Evolutionary conservation across 2,113 vertebrate species (phyloP).

Genomic region (Murina feae): DNA sequence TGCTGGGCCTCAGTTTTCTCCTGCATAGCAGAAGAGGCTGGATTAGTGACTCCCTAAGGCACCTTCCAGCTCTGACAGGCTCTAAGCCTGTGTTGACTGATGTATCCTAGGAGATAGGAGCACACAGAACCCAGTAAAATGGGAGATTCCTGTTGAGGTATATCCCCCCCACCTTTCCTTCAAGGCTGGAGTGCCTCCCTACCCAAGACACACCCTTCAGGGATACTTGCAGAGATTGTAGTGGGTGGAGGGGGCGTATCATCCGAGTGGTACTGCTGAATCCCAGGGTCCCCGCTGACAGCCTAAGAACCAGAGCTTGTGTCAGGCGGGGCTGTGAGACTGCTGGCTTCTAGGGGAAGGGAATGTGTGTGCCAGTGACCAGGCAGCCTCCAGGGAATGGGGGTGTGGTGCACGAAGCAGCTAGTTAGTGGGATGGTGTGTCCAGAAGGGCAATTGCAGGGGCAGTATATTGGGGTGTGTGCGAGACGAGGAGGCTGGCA

Average conservation of each 20-base stretch:
- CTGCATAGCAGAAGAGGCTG: background rate
- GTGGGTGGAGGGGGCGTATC: conserved; percentile 15
- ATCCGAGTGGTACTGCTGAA: conserved; percentile 1
- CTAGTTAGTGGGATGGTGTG: conserved; percentile 11
- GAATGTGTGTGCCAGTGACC: conserved; percentile 57
- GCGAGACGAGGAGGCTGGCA: conserved; percentile 13
- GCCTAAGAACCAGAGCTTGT: conserved; percentile 24
- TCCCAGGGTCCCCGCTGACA: background rate
- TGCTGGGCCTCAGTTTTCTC: conserved; percentile 41
- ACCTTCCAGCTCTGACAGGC: conserved; percentile 67
- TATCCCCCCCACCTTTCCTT: background rate
- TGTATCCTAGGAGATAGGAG: conserved; percentile 72
- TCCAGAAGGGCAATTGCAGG: background rate
- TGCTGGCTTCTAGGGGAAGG: conserved; percentile 1
- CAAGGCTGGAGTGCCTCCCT: conserved; percentile 9
- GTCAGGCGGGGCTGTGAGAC: background rate
- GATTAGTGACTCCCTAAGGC: conserved; percentile 65
- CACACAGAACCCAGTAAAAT: conserved; percentile 56
- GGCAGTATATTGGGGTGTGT: background rate
- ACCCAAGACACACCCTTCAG: conserved; percentile 33
- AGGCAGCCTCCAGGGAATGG: conserved; percentile 42
- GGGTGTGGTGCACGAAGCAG: background rate
- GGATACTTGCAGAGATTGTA: background rate
- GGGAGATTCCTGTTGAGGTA: conserved; percentile 63
- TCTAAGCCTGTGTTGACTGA: conserved; percentile 67